phyloP scores from a whole-genome alignment of 1,140 invertebrate species.

The Heliconius hermathena region DNA sequence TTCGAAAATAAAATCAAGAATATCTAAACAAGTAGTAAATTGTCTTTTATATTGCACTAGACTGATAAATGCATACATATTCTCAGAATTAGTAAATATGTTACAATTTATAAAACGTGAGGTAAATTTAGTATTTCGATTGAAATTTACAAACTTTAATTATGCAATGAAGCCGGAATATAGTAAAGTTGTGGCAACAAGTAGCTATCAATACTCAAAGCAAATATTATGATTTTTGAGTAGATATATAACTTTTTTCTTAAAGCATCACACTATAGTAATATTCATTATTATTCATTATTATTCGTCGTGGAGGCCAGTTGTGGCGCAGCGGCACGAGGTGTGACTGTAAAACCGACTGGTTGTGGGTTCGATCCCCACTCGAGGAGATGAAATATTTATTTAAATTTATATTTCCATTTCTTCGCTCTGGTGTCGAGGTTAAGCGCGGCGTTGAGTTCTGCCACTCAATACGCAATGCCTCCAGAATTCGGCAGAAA shows the following conservation, averaged over 20 bases:
- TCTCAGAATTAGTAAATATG: constrained; percentile 1
- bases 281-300: too few species aligned
- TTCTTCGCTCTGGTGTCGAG: too few species aligned
- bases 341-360: too few species aligned
- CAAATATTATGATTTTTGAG: not conserved
- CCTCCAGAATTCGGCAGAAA: too few species aligned
- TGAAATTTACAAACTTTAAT: not conserved
- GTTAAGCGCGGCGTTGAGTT: too few species aligned
- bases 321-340: too few species aligned
- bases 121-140: not conserved
- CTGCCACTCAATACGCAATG: too few species aligned
- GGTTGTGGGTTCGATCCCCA: too few species aligned
- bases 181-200: not conserved
- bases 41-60: not conserved
- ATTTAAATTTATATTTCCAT: too few species aligned
- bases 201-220: not conserved
- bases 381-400: too few species aligned
- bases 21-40: not conserved
- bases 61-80: not conserved
- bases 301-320: too few species aligned
- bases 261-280: not conserved
- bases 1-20: constrained; percentile 2
- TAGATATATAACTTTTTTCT: not conserved
- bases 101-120: constrained; percentile 7
- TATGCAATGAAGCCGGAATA: not conserved